Percentiles rank a stretch among this genome's conserved stretches.
These are phyloP conservation scores for Petromus typicus DNA, from an alignment of 2,113 vertebrate species.

Conservation along the genomic window DNA sequence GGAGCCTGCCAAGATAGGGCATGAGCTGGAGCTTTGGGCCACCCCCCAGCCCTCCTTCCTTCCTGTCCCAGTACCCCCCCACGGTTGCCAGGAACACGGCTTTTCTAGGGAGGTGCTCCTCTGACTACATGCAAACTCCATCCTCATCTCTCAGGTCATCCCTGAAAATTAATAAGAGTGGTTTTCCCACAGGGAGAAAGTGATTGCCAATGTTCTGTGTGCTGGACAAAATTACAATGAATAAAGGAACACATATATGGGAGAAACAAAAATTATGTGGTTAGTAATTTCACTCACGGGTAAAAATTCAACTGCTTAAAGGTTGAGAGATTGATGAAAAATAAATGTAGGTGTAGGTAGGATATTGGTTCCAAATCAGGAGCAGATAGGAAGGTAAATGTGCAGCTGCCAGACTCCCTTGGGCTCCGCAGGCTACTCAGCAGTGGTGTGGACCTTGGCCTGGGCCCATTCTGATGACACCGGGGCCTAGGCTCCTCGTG, in stretches of 20 bases:
- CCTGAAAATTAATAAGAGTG: neutral
- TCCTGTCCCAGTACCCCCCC: neutral
- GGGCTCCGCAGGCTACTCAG: neutral
- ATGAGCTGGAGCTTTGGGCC: neutral
- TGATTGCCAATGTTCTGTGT: neutral
- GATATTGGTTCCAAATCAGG: neutral
- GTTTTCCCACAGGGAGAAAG: constrained; percentile 62
- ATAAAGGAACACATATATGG: neutral
- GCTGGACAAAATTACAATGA: neutral
- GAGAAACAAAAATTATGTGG: neutral
- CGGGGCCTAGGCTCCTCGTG: neutral
- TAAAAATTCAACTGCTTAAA: constrained; percentile 6
- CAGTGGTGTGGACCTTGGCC: neutral
- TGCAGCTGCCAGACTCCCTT: neutral
- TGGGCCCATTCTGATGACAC: neutral
- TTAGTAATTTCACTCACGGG: neutral
- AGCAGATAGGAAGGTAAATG: neutral
- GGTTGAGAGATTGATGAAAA: neutral
- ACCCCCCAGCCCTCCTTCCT: neutral
- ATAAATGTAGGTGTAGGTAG: neutral
- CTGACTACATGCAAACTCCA: neutral
- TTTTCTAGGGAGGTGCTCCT: neutral
- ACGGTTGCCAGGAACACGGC: neutral
- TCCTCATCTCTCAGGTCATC: neutral
- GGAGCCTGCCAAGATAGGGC: neutral